Percentiles rank a stretch among this genome's conserved stretches.
Evolutionary conservation across 2,797 vertebrate genomes (phyloP).

Genomic region (Catostomus latipinnis): DNA sequence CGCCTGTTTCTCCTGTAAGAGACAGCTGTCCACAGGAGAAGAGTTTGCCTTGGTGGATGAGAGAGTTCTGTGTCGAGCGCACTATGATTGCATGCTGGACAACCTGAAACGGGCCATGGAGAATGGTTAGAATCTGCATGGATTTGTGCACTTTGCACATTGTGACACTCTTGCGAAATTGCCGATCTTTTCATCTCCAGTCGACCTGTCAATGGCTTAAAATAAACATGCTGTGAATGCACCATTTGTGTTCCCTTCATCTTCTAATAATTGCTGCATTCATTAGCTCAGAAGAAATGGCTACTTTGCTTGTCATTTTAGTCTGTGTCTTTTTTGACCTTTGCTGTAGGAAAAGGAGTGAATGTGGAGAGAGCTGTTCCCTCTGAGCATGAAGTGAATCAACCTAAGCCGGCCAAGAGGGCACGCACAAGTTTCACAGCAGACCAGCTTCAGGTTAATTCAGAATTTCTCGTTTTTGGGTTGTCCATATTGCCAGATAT

Average conservation of each 20-base stretch:
- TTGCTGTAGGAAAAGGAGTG: constrained; percentile 84
- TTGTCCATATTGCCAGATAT: not conserved
- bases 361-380: constrained; percentile 82
- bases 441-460: constrained; percentile 92
- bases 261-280: not conserved
- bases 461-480: not conserved
- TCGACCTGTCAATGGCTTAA: too few relatives aligned
- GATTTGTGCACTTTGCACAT: not conserved
- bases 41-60: constrained; percentile 95
- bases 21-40: constrained; percentile 93
- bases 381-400: constrained; percentile 85
- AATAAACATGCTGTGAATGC: too few relatives aligned
- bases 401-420: constrained; percentile 92
- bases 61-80: constrained; percentile 89
- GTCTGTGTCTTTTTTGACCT: not conserved
- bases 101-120: constrained; percentile 90
- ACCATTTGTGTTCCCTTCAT: too few relatives aligned
- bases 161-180: not conserved
- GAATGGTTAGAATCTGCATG: constrained; percentile 78
- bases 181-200: too few relatives aligned
- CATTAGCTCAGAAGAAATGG: not conserved
- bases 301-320: not conserved
- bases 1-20: constrained; percentile 93
- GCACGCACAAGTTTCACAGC: constrained; percentile 97
- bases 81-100: constrained; percentile 93